A percentile compares a stretch with the other conserved stretches of the same genome.
Evolutionary conservation across 2,113 vertebrate genomes (phyloP).

Genomic region (Laticauda colubrina): DNA sequence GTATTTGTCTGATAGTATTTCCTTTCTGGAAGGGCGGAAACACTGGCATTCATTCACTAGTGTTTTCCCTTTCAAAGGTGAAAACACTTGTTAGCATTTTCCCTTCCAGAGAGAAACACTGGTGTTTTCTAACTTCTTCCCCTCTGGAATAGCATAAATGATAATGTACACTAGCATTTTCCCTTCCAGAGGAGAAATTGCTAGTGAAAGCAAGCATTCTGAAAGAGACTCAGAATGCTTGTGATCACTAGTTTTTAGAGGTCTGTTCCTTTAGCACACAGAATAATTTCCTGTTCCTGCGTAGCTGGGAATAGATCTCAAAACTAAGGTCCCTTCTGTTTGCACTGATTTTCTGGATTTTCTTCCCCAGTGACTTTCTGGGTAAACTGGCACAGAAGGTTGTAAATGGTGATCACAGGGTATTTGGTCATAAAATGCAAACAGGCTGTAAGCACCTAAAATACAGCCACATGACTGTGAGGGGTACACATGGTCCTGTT

Average conservation of each 20-base stretch:
- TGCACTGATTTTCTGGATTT: neutral
- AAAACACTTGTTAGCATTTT: no score
- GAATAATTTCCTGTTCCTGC: neutral
- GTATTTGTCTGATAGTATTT: neutral
- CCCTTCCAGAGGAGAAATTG: neutral
- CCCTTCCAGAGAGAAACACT: no score
- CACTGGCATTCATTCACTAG: neutral
- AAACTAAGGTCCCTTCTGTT: neutral
- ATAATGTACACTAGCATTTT: no score
- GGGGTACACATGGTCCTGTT: neutral
- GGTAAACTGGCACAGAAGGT: neutral
- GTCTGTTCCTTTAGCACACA: neutral
- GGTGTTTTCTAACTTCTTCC: no score
- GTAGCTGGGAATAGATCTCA: neutral
- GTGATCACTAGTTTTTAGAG: neutral
- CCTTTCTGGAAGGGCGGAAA: neutral
- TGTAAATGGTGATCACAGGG: neutral
- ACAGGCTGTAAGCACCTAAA: neutral
- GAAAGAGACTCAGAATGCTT: neutral
- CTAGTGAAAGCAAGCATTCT: neutral
- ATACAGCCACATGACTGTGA: neutral
- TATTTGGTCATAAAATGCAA: neutral
- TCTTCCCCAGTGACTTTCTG: neutral
- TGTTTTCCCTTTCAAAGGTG: no score
- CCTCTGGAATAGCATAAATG: no score